These are phyloP conservation scores for Aleiodes sp. DNA, from an alignment of 1,140 invertebrate genomes.

Conservation along the genomic window DNA sequence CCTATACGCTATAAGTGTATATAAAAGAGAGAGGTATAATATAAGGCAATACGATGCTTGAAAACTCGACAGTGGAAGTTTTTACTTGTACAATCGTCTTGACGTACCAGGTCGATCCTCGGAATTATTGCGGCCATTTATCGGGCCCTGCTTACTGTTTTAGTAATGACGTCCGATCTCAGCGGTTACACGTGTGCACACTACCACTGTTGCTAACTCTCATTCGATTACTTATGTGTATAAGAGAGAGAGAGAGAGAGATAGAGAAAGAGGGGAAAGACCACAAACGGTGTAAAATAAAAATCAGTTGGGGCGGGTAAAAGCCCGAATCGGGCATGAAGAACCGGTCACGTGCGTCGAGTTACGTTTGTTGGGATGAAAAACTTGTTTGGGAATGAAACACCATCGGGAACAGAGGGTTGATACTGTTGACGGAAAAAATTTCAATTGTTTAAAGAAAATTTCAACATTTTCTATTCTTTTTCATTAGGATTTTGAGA, in stretches of 20 bases:
- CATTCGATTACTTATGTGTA: neutral
- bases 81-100: constrained; percentile 54
- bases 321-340: constrained; percentile 30
- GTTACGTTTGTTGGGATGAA: constrained; percentile 14
- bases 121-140: constrained; percentile 56
- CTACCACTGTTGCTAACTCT: neutral
- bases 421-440: constrained; percentile 1
- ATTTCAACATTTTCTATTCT: too few species aligned
- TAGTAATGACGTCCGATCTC: constrained; percentile 51
- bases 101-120: constrained; percentile 23
- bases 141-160: constrained; percentile 48
- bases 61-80: too few species aligned
- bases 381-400: neutral
- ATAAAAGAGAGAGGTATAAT: neutral
- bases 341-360: constrained; percentile 31
- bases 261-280: too few species aligned
- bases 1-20: neutral
- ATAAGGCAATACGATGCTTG: neutral
- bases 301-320: constrained; percentile 24
- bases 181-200: constrained; percentile 12
- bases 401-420: neutral
- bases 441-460: too few species aligned
- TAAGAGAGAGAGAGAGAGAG: too few species aligned
- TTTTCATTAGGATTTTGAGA: too few species aligned
- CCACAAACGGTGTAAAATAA: constrained; percentile 3